These are phyloP conservation scores for Gambusia yucatana DNA, from an alignment of 2,797 vertebrate species.

Conservation along the genomic window DNA sequence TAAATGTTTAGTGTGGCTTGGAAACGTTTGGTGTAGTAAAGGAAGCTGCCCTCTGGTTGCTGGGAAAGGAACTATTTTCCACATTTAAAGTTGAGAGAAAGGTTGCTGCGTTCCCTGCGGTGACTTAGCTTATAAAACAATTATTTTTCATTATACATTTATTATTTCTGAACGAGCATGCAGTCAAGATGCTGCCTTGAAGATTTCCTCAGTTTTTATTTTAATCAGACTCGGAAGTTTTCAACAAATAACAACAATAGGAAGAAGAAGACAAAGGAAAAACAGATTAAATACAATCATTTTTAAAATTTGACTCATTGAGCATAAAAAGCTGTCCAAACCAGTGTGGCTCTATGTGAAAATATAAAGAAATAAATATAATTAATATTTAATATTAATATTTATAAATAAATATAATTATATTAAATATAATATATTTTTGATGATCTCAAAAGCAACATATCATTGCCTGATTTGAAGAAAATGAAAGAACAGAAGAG, in stretches of 20 bases:
- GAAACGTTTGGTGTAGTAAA: neutral
- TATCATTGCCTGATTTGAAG: neutral
- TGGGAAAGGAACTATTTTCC: neutral
- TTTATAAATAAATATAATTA: no score
- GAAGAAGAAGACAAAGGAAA: neutral
- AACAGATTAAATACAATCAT: neutral
- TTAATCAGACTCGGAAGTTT: neutral
- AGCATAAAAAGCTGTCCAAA: neutral
- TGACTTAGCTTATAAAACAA: neutral
- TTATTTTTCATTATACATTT: neutral
- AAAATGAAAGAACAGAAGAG: neutral
- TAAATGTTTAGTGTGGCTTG: neutral
- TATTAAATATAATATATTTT: no score
- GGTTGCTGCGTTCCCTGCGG: neutral
- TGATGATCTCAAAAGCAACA: neutral
- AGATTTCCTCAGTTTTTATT: neutral
- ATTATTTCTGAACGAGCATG: neutral
- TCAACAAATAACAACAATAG: neutral
- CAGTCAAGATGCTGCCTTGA: neutral
- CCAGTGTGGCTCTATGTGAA: neutral
- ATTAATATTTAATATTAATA: no score
- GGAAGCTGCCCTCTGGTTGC: constrained; percentile 47
- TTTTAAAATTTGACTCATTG: neutral
- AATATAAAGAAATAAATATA: neutral
- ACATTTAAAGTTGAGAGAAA: neutral